Evolutionary conservation across 2,888 invertebrate species (phyloP), one percentile per base, ranked within the genome.

Genomic region (Boloria selene): DNA sequence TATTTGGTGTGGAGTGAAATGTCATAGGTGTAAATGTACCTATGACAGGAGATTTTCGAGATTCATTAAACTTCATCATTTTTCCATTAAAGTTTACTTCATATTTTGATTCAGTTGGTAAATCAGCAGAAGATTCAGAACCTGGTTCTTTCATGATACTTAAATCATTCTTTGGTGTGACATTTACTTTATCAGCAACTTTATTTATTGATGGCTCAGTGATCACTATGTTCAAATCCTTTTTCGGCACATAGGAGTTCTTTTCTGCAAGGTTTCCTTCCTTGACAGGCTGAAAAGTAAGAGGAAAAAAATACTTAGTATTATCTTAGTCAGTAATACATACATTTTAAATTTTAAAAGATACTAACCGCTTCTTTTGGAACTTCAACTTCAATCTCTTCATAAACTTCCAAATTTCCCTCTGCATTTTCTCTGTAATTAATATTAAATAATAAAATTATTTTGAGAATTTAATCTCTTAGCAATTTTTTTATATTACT

Each of bases 351-450:
- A n/a, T n/a, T 16, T 22, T 13, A 18, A 44, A 44, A 54, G 42
- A 53, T 49, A 73, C 85, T 82, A 76, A 90, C 90, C 83, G 80
- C 78, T 82, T 88, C 87, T 79, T 88, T 89, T 49, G 88, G 82
- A 64, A 91, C 86, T 84, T 88, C 88, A 70, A 90, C 82, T 73
- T 91, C 86, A 74, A 92, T 89, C 78, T 92, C 92, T 82, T 93
- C 93, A 81, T 92, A 92, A 5, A 93, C 91, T 80, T 92, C 93
- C 71, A 93, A 80, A 77, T 92, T 92, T 50, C 90, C 90, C 75
- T 92, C 92, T 18, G 79, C 80, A 81, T 92, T 92, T 76, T 92
- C 91, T 69, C 93, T 93, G 81, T 56, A 85, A 86, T 68, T 44
- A 1, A 47, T 47, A 47, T 17, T 18, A 55, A 42, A 6, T 42